phyloP scores from a whole-genome alignment of 2,888 invertebrate genomes.

The Formica aserva region DNA sequence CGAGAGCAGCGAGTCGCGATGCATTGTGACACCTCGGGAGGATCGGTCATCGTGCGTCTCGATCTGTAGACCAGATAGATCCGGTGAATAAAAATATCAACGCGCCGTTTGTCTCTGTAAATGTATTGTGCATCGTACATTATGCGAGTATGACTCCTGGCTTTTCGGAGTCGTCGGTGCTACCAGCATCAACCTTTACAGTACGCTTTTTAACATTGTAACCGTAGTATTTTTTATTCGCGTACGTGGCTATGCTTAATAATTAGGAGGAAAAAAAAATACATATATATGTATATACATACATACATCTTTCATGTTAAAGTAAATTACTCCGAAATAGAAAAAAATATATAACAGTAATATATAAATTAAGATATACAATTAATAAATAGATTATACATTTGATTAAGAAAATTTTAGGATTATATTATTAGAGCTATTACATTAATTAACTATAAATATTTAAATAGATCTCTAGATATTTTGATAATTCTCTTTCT shows the following conservation, averaged over 20 bases:
- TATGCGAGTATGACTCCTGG: neutral
- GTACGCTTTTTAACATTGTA: neutral
- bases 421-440: neutral
- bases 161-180: neutral
- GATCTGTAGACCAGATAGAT: neutral
- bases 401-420: neutral
- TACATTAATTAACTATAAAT: neutral
- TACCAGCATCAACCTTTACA: neutral
- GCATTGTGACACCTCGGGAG: conserved; percentile 1
- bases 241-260: neutral
- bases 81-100: conserved; percentile 2
- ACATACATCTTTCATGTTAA: neutral
- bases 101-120: neutral
- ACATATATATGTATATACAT: neutral
- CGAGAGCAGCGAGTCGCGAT: conserved; percentile 53
- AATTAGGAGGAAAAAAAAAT: neutral
- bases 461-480: neutral
- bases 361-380: neutral
- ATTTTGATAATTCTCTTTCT: neutral
- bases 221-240: neutral
- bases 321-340: neutral
- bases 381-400: neutral
- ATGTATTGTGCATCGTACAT: neutral
- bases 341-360: neutral
- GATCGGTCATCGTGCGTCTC: neutral